Base-by-base conservation (phyloP, 2,797 vertebrate genomes). In the Enteromius unitaeniatus region DNA sequence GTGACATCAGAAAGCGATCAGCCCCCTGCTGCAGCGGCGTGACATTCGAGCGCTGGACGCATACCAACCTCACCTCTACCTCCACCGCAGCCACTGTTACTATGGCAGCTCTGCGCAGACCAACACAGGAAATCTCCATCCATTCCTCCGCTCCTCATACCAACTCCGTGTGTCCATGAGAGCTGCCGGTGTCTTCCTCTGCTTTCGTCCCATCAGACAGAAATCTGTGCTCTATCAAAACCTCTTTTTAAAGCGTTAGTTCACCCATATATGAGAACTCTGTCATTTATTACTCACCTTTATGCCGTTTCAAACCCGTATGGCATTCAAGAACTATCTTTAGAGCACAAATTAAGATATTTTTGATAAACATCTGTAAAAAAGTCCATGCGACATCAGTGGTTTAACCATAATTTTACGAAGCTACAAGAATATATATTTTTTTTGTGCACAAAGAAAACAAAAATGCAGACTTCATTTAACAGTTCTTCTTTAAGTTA, bases 1-100 rank as follows among this genome's bases (percentile, higher is more conserved):
- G 88, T 88, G 88, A 91, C 88, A 90, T 84, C 81, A 79, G 91
- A 91, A 92, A 88, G 85, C 89, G 84, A 87, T 90, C 88, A 15
- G 58, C 58, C 58, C 58, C 23, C 58, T 62, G 13, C 23, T 62
- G 58, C 58, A 62, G 58, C 13, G 26, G 23, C 6, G 26, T 62
- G 60, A 62, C 26, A 62, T 15, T 6, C 6, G 60, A 62, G 60
- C 5, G 13, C 60, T 62, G 60, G 60, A 62, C 13, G 13, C 26
- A 1, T 28, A 13, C 58, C 58, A 28, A 14, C 23, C 58, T 62
- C 58, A 62, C 58, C 58, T 62, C 23, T 62, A 62, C 58, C 26
- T 23, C 23, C 58, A 28, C 60, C 13, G 13, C 26, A 78, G 86
- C 77, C 82, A 89, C 89, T 86, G 91, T 92, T 92, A 89, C 91